Evolutionary conservation across 2,888 invertebrate species (phyloP), one percentile per base, ranked within the genome.

Genomic region (Lycaena phlaeas): DNA sequence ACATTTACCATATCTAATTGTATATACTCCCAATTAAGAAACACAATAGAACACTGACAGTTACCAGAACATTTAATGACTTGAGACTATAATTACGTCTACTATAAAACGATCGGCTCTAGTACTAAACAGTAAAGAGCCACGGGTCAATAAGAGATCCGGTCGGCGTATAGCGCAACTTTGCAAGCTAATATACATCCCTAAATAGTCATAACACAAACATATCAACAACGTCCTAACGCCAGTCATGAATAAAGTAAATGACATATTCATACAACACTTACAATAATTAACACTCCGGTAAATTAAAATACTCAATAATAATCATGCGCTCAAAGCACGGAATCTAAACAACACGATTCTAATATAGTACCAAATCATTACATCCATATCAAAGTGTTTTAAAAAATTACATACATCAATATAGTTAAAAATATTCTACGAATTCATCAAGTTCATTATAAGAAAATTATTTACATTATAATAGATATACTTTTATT

Each of bases 301-400:
- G 55, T 66, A 59, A 68, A 69, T 56, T 61, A 69, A 69, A 69
- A 69, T 73, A 73, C 60, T 64, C 60, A 60, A 67, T 69, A 73
- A 71, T 69, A 74, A 68, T 68, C 68, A 74, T 75, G 70, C 76
- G 78, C 82, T 81, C 68, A 70, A 57, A 81, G 81, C 81, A 76
- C 79, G 66, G 70, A 66, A 62, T 67, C 61, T 64, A 64, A 64
- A 64, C 59, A 74, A 74, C 65, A 64, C 59, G 52, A 39, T 22
- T 30, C 39, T 39, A 11, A 25, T 12, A 30, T 25, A 25, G 25
- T 39, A 39, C 25, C 14, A 31, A 38, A 29, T 36, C 17, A 15
- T 53, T 52, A 39, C 31, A 39, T 30, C 26, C 31, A 39, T 31
- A 11, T 45, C 44, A 50, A 58, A 39, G 30, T 30, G 14, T 25